phyloP scores from a whole-genome alignment of 2,113 vertebrate genomes.

The Muntiacus reevesi region DNA sequence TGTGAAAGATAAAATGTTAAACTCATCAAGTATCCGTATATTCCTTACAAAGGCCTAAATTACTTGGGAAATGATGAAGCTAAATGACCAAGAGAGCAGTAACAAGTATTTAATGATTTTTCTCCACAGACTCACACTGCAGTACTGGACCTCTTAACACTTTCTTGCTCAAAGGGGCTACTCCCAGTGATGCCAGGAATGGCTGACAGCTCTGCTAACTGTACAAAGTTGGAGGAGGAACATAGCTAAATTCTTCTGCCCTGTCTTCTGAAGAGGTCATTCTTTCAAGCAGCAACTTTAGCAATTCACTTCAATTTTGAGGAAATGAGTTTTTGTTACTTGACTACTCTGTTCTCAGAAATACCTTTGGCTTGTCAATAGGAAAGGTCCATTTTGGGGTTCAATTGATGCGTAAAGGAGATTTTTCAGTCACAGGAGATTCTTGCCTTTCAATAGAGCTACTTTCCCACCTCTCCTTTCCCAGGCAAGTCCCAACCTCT shows the following conservation, averaged over 20 bases:
- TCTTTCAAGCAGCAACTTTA: conserved; percentile 52
- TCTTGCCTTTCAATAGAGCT: conserved; percentile 23
- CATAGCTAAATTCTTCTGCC: conserved; percentile 13
- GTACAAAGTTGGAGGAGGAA: neutral
- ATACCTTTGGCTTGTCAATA: conserved; percentile 56
- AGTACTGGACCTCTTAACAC: neutral
- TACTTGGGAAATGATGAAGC: neutral
- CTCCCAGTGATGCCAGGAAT: neutral
- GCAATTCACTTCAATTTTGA: conserved; percentile 57
- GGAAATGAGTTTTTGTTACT: conserved; percentile 53
- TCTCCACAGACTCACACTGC: neutral
- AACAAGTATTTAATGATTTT: neutral
- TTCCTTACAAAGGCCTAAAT: neutral
- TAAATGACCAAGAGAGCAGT: neutral
- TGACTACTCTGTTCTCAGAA: conserved; percentile 37
- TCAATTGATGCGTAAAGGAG: conserved; percentile 10
- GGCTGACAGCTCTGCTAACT: neutral
- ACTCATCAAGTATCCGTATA: neutral
- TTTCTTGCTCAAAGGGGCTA: neutral
- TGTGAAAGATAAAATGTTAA: neutral
- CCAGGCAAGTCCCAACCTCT: conserved; percentile 36
- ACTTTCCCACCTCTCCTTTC: conserved; percentile 37
- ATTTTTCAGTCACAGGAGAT: conserved; percentile 37
- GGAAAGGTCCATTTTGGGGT: conserved; percentile 29
- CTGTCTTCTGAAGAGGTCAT: conserved; percentile 23